Evolutionary conservation across 2,888 invertebrate genomes (phyloP), one percentile per base, ranked within the genome.

Genomic region (Habrosyne pyritoides): DNA sequence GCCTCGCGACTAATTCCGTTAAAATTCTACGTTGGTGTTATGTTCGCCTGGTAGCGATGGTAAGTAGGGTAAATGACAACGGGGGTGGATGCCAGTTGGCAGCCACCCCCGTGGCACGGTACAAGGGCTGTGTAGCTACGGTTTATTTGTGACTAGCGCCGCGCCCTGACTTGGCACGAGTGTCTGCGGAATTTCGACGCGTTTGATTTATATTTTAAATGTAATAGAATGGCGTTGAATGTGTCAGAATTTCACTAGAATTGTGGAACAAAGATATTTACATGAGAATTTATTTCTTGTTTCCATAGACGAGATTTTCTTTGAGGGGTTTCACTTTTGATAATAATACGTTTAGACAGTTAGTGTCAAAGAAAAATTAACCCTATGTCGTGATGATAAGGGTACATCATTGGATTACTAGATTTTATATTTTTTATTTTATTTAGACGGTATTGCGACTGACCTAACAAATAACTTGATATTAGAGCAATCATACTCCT

Each of bases 1-100:
- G 85, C 78, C 75, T 81, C 77, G 80, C 86, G 83, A 89, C 89
- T 91, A 91, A 92, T 91, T 91, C 90, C 88, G 90, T 91, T 91
- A 90, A 91, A 92, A 92, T 89, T 91, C 89, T 87, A 85, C 78
- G 80, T 75, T 75, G 79, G 81, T 74, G 73, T 83, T 87, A 87
- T 91, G 87, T 83, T 83, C 76, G 86, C 89, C 89, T 90, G 84
- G 90, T 87, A 85, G 83, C 77, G 42, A 42, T 73, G 73, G 84
- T 87, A 86, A 83, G 88, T 86, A 86, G 87, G 83, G 87, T 88
- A 87, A 88, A 89, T 86, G 87, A 84, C 85, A 83, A 81, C 81
- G 80, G 86, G 84, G 83, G 79, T 83, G 83, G 75, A 72, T 73
- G 74, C 72, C 73, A 73, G 69, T 72, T 73, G 72, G 72, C 73